Evolutionary conservation across 2,113 vertebrate species (phyloP).

Genomic region (western clawed frog (Xenopus tropicalis)): UCB_Xtro_10.0 CM004448.2:122264001-122264500

Average conservation of each 20-base stretch:
- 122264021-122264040: too few species aligned
- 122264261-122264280: conserved; percentile 1
- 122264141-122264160: conserved; percentile 44
- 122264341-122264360: neutral
- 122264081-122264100: conserved; percentile 46
- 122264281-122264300: conserved; percentile 11
- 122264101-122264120: conserved; percentile 45
- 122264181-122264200: conserved; percentile 38
- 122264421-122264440: conserved; percentile 14
- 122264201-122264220: conserved; percentile 15
- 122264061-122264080: neutral
- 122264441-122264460: conserved; percentile 15
- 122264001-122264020: too few species aligned
- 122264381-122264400: conserved; percentile 10
- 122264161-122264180: conserved; percentile 42
- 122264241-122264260: conserved; percentile 25
- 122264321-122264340: neutral
- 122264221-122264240: conserved; percentile 4
- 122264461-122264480: neutral
- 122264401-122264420: conserved; percentile 19
- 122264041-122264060: too few species aligned
- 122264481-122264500: conserved; percentile 19
- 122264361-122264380: neutral
- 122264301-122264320: conserved; percentile 22
- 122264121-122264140: conserved; percentile 44